Conservation (phyloP, 2,113 vertebrate genomes). For the Telmatochromis sp. region DNA sequence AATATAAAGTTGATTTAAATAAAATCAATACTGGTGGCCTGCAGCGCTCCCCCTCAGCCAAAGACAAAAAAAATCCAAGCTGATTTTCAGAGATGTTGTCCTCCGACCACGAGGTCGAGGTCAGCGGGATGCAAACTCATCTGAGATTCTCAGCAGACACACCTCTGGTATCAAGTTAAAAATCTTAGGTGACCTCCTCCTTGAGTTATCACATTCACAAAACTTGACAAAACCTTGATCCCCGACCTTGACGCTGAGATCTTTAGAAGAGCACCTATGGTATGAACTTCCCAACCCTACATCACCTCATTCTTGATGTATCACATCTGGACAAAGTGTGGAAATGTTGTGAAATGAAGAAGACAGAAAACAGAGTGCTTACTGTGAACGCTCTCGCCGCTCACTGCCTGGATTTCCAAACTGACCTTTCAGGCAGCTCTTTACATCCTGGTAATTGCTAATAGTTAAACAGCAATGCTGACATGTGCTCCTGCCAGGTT, state of each 20-base stretch:
- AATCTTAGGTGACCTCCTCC: not conserved
- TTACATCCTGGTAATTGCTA: not conserved
- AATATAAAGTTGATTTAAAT: not conserved
- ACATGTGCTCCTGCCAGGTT: not conserved
- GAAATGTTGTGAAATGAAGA: not conserved
- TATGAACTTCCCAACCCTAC: not conserved
- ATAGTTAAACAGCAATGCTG: not conserved
- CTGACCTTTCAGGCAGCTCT: not conserved
- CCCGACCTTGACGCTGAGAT: not conserved
- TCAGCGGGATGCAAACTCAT: fast-evolving
- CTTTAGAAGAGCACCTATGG: not conserved
- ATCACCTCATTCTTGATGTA: fast-evolving
- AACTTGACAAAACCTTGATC: fast-evolving
- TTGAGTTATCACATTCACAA: not conserved
- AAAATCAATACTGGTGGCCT: fast-evolving
- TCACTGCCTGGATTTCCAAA: not conserved
- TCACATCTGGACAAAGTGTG: not conserved
- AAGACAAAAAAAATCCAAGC: fast-evolving
- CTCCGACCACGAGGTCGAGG: not conserved
- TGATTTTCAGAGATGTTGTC: not conserved
- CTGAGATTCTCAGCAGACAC: not conserved
- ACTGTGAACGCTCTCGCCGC: fast-evolving
- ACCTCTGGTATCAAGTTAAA: fast-evolving
- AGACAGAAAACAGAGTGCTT: not conserved
- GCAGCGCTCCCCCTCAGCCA: not conserved